Conservation (phyloP, 2,797 vertebrate genomes). For the Sciaenops ocellatus region DNA sequence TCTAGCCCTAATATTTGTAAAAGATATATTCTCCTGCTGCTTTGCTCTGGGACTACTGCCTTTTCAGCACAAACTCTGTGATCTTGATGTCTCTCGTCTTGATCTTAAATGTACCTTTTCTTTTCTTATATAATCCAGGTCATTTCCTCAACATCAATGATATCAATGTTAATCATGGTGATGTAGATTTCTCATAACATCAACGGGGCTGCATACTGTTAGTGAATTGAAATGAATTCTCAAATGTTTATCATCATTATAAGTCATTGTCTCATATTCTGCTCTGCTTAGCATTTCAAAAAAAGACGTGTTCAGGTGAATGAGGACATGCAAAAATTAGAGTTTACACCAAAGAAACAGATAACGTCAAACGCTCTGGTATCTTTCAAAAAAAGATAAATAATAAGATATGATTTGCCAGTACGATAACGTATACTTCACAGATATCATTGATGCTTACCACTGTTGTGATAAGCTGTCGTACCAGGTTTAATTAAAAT, state of each 20-base stretch:
- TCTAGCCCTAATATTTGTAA: too few relatives aligned
- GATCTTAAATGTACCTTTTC: too few relatives aligned
- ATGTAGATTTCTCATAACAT: background rate
- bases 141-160: background rate
- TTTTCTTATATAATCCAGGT: too few relatives aligned
- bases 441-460: background rate
- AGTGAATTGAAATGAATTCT: background rate
- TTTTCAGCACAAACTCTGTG: too few relatives aligned
- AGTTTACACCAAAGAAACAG: background rate
- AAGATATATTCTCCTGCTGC: too few relatives aligned
- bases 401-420: background rate
- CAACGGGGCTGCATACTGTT: background rate
- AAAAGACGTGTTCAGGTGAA: background rate
- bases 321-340: background rate
- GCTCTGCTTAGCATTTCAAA: background rate
- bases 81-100: too few relatives aligned
- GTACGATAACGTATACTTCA: background rate
- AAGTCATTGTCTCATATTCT: background rate
- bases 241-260: background rate
- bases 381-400: conserved; percentile 1
- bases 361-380: background rate
- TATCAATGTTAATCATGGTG: background rate
- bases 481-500: background rate
- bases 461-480: background rate
- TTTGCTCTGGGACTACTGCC: too few relatives aligned